Evolutionary conservation across 1,140 invertebrate species (phyloP).

Genomic region (Drosophila sproati): DNA sequence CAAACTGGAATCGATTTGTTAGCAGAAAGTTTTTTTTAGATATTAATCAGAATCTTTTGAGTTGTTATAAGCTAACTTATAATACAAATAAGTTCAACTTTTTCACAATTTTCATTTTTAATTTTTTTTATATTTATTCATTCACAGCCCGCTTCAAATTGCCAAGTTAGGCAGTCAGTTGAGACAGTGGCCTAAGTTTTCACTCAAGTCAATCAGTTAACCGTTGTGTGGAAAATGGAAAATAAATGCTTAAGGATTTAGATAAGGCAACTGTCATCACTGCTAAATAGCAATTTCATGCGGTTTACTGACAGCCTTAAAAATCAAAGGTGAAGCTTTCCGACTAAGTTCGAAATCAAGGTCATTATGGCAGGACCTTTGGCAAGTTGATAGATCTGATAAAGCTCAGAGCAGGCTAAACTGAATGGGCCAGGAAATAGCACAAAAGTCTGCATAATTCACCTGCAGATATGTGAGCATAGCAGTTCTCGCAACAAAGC

Average conservation of each 20-base stretch:
- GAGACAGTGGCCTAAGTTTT: not conserved
- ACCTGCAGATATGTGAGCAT: slow-evolving; percentile 26
- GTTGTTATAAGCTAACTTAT: not conserved
- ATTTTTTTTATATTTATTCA: not conserved
- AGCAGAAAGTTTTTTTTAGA: not conserved
- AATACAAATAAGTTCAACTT: not conserved
- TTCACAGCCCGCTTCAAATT: not conserved
- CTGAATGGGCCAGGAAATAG: not conserved
- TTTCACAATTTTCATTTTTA: not conserved
- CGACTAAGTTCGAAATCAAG: slow-evolving; percentile 18
- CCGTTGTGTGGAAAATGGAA: not conserved
- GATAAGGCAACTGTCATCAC: slow-evolving; percentile 5
- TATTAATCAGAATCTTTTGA: not conserved
- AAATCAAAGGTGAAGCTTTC: slow-evolving; percentile 20
- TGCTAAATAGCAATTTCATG: slow-evolving; percentile 23
- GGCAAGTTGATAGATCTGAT: slow-evolving; percentile 39
- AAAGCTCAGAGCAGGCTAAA: slow-evolving; percentile 3
- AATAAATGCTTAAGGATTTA: slow-evolving; percentile 4
- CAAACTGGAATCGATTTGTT: not conserved
- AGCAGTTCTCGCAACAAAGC: slow-evolving; percentile 10
- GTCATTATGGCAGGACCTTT: slow-evolving; percentile 4
- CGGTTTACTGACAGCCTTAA: slow-evolving; percentile 28
- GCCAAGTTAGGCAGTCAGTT: not conserved
- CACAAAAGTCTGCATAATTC: not conserved
- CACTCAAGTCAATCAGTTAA: slow-evolving; percentile 13